Conservation (phyloP, 2,797 vertebrate genomes). For the Chromis chromis region DNA sequence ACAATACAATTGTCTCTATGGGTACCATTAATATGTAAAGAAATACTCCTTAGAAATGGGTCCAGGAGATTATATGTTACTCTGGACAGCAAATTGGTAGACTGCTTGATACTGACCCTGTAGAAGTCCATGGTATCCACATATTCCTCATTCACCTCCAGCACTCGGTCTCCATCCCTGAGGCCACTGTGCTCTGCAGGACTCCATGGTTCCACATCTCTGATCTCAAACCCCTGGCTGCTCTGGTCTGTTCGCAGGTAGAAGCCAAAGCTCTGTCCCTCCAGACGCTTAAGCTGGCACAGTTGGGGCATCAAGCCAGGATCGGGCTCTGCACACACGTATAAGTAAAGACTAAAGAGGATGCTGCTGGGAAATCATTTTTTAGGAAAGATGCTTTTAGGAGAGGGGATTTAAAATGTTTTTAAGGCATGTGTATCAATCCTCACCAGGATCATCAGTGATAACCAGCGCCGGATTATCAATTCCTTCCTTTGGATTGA, state of each 20-base stretch:
- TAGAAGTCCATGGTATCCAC: slow-evolving; percentile 84
- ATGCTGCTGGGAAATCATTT: too few relatives aligned
- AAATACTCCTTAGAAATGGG: not conserved
- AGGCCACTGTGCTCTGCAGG: slow-evolving; percentile 89
- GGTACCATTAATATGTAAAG: too few relatives aligned
- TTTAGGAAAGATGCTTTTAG: not conserved
- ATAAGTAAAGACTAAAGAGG: not conserved
- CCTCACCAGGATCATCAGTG: slow-evolving; percentile 83
- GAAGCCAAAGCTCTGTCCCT: slow-evolving; percentile 88
- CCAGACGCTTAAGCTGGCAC: slow-evolving; percentile 86
- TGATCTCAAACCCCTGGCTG: slow-evolving; percentile 79
- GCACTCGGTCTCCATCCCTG: slow-evolving; percentile 87
- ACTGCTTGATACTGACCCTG: slow-evolving; percentile 78
- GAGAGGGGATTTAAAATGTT: not conserved
- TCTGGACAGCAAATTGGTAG: not conserved
- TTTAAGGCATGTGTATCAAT: not conserved
- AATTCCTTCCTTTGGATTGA: slow-evolving; percentile 95
- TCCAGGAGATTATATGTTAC: not conserved
- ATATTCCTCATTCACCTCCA: slow-evolving; percentile 90
- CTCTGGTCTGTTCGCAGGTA: slow-evolving; percentile 76
- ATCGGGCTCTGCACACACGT: slow-evolving; percentile 66
- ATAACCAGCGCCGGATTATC: slow-evolving; percentile 93
- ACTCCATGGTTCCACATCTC: slow-evolving; percentile 84
- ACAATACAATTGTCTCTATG: too few relatives aligned
- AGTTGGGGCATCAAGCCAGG: slow-evolving; percentile 76